Base-by-base conservation (phyloP, 2,113 vertebrate species). In the Phrynosoma platyrhinos region DNA sequence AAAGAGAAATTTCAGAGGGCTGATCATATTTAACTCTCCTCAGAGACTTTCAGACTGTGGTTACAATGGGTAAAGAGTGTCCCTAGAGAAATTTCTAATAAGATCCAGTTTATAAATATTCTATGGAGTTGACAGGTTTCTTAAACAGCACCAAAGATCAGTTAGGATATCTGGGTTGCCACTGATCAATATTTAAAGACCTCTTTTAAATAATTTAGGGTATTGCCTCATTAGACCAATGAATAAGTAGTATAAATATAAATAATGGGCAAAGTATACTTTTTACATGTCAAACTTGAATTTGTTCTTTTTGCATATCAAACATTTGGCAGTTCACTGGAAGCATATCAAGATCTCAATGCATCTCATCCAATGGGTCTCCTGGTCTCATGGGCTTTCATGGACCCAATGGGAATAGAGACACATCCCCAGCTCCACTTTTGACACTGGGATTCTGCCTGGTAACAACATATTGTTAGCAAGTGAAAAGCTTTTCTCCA, bases 171-270 rank as follows among this genome's bases (percentile, higher is more conserved):
- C 40, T 76, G 47, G 68, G 0, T 16, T 91, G 47, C 58, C 55
- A 58, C 23, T 74, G 30, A 89, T 69, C 58, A 82, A 81, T 87
- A 72, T 89, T 86, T 88, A 10, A 93, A 86, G 4, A 78, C 0
- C 0, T 21, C 36, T 58, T 85, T 0, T 0, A 9, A 93, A 88
- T 91, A 77, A 88, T 92, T 89, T 85, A 92, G 62, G 30, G 13
- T 82, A 91, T 86, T 75, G 18, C 69, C 77, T 91, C 36, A 88
- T 55, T 71, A 86, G 76, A 32, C 71, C 85, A 30, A 86, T 84
- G 68, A 89, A 79, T 0, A 79, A 30, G 87, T 9, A 32, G 8
- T 81, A 18, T 16, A 62, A 42, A 20, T 64, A 68, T 83, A 92
- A 82, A 84, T 53, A 82, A 9, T 69, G 25, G 84, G 32, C 16